phyloP scores from a whole-genome alignment of 2,888 invertebrate species.

The Chymomyza procnemis region DNA sequence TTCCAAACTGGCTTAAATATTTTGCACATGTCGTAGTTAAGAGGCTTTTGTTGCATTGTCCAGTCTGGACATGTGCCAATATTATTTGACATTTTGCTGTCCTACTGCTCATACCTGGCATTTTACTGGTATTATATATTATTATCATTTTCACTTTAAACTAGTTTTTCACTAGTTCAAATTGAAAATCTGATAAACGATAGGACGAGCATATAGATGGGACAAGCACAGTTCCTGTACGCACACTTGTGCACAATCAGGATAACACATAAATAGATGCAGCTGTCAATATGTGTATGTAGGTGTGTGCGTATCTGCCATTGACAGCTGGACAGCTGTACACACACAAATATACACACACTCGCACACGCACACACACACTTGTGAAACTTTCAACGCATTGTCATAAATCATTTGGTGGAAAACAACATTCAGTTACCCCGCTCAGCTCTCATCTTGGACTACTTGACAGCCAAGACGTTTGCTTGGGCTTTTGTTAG shows the following conservation, averaged over 20 bases:
- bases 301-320: conserved; percentile 18
- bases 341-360: conserved; percentile 9
- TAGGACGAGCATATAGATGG: background rate
- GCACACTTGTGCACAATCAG: conserved; percentile 3
- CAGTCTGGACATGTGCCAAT: conserved; percentile 36
- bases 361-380: conserved; percentile 16
- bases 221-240: conserved; percentile 13
- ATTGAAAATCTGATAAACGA: conserved; percentile 38
- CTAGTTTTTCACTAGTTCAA: conserved; percentile 25
- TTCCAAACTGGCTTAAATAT: background rate
- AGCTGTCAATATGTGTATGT: conserved; percentile 36
- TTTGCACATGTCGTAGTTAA: background rate
- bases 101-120: conserved; percentile 7
- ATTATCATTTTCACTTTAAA: conserved; percentile 24
- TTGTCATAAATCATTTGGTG: conserved; percentile 69
- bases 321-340: conserved; percentile 39
- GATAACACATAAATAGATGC: conserved; percentile 35
- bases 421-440: conserved; percentile 48
- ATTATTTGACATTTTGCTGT: conserved; percentile 54
- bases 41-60: background rate
- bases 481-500: conserved; percentile 1
- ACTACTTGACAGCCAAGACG: background rate
- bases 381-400: conserved; percentile 51
- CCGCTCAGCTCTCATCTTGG: background rate
- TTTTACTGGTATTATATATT: background rate